Base-by-base conservation (phyloP, 1,140 invertebrate genomes). In the Drosophila trapezifrons region DNA sequence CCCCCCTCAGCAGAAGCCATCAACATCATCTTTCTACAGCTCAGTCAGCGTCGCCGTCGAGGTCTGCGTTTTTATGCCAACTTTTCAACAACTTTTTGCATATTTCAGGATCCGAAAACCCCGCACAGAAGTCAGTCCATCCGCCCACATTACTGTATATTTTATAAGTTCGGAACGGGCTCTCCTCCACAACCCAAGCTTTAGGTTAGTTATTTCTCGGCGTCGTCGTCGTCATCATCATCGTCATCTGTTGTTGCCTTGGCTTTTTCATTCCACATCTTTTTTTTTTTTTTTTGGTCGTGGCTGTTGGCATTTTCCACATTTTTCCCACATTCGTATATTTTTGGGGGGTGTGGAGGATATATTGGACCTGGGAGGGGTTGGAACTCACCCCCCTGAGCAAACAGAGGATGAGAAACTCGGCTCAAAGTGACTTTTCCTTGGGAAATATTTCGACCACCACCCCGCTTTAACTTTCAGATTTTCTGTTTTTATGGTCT, bases 11-110 rank as follows among this genome's bases (percentile, higher is more conserved):
- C 29, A 20, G 17, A 45, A 37, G 40, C 13, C 54, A 58, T 46
- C 62, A 65, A 20, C 62, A 59, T 45, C 55, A 59, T 59, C 62
- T 20, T 45, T 27, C 51, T 25, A 15, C 45, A 15, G 37, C 63
- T 29, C 64, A 37, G 56, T n/a, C 60, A 58, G 22, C 37, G 47
- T 15, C 64, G 71, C 37, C 55, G 60, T 66, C 57, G 76, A 71
- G 52, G 45, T 71, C 40, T 70, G 49, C 22, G 67, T 75, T 79
- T 76, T 76, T 81, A 73, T 81, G 58, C 29, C 76, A 77, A 85
- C 57, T 80, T 82, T 83, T 80, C 57, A 80, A 80, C 80, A 84
- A 85, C 81, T 84, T 84, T 84, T 84, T 77, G 65, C 80, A 83
- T 79, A 82, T 81, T 82, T 83, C 58, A 81, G 59, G 59, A 51